These are phyloP conservation scores for Chlamydotis undulata DNA, from an alignment of 2,113 vertebrate genomes.

Conservation along the genomic window DNA sequence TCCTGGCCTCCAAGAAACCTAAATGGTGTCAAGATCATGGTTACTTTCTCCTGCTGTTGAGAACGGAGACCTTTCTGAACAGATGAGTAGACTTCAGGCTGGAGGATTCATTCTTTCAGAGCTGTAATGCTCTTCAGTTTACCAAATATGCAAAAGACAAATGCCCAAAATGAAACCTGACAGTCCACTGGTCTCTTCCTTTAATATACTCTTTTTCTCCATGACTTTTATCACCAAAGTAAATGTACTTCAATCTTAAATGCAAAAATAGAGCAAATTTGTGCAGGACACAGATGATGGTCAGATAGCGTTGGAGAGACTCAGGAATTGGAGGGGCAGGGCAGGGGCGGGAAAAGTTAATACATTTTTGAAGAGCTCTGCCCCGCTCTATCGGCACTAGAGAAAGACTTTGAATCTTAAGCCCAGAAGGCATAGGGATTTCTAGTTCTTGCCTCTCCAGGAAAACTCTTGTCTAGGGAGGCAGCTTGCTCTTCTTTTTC, in stretches of 20 bases:
- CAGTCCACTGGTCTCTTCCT: background rate
- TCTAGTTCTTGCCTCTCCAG: background rate
- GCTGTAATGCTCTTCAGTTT: background rate
- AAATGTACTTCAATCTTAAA: background rate
- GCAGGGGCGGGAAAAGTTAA: background rate
- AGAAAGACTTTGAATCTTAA: background rate
- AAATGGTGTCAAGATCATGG: background rate
- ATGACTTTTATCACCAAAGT: background rate
- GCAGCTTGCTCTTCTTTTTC: background rate
- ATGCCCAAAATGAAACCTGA: background rate
- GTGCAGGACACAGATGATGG: background rate
- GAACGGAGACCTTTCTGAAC: background rate
- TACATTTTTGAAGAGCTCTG: background rate
- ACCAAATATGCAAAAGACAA: background rate
- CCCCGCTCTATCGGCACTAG: background rate
- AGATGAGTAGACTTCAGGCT: background rate
- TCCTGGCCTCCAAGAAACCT: background rate
- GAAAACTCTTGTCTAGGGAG: background rate
- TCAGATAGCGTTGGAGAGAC: background rate
- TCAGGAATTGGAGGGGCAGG: fast-evolving
- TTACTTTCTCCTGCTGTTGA: background rate
- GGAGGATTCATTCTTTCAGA: background rate
- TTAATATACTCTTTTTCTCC: background rate
- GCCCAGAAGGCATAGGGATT: background rate
- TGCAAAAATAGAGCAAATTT: background rate